Evolutionary conservation across 2,888 invertebrate species (phyloP).

Genomic region (Bembecia ichneumoniformis): DNA sequence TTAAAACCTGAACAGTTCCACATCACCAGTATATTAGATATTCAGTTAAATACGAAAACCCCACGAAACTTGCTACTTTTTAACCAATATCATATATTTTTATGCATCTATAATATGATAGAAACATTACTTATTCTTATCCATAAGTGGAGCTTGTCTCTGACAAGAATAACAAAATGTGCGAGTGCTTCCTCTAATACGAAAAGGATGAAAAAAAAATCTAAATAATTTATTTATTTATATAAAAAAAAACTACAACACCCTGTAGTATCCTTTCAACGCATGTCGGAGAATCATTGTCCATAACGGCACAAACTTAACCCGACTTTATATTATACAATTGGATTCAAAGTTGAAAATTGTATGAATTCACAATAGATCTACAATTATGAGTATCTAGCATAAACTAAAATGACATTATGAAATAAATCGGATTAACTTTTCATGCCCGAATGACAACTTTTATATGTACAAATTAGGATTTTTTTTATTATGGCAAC

Average conservation of each 20-base stretch:
- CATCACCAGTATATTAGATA: neutral
- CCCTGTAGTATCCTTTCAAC: slow-evolving; percentile 39
- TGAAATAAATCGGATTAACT: neutral
- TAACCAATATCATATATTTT: slow-evolving; percentile 4
- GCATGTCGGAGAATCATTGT: slow-evolving; percentile 12
- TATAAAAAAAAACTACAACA: slow-evolving; percentile 23
- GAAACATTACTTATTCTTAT: slow-evolving; percentile 18
- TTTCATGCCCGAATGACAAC: too few species aligned
- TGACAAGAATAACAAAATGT: slow-evolving; percentile 20
- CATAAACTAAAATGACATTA: slow-evolving; percentile 13
- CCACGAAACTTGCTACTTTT: slow-evolving; percentile 1
- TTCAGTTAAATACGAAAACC: neutral
- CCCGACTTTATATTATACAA: neutral
- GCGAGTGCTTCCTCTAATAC: slow-evolving; percentile 34
- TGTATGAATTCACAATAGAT: too few species aligned
- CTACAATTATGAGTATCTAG: slow-evolving; percentile 9
- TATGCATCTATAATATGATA: slow-evolving; percentile 15
- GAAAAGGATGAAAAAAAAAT: neutral
- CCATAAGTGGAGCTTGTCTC: slow-evolving; percentile 21
- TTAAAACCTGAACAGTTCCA: neutral
- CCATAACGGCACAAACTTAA: too few species aligned
- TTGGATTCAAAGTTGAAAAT: too few species aligned
- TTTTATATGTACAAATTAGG: too few species aligned
- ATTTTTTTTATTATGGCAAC: too few species aligned
- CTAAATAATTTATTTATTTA: neutral